A percentile compares a stretch with the other conserved stretches of the same genome.
These are phyloP conservation scores for Amblyopsis rosae DNA, from an alignment of 2,113 vertebrate species.

Conservation along the genomic window DNA sequence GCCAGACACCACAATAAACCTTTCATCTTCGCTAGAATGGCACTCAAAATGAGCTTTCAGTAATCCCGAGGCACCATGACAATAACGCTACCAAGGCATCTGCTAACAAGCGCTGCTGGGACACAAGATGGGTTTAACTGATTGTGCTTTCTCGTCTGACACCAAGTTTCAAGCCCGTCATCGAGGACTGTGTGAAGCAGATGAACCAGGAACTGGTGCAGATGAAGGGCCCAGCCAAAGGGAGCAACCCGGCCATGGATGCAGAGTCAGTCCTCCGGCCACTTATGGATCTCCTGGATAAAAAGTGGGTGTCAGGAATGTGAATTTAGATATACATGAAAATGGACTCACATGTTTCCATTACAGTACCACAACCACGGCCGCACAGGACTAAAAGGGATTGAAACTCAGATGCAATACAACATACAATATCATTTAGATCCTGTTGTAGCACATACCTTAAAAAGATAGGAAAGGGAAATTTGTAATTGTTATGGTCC, in stretches of 20 bases:
- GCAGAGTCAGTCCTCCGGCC: conserved; percentile 89
- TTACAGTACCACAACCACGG: no score
- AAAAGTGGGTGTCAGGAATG: conserved; percentile 79
- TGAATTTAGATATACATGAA: no score
- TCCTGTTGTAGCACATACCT: no score
- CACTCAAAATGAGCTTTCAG: conserved; percentile 11
- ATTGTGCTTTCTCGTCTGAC: background rate
- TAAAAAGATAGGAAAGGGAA: no score
- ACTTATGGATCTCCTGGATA: conserved; percentile 97
- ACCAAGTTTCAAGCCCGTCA: conserved; percentile 87
- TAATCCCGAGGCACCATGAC: conserved; percentile 11
- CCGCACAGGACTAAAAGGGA: no score
- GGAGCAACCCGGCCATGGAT: conserved; percentile 88
- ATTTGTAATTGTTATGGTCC: no score
- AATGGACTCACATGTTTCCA: no score
- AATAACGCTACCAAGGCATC: conserved; percentile 1
- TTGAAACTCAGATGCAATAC: no score
- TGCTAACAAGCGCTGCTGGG: background rate
- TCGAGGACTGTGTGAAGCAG: conserved; percentile 93
- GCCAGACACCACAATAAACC: conserved; percentile 27
- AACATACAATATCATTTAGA: no score
- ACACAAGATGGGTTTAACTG: background rate
- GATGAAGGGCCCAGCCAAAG: conserved; percentile 85
- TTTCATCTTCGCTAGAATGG: conserved; percentile 26
- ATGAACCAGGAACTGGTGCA: conserved; percentile 92